A percentile compares a stretch with the other conserved stretches of the same genome.
Conservation (phyloP, 2,797 vertebrate genomes). For the Dryobates pubescens region DNA sequence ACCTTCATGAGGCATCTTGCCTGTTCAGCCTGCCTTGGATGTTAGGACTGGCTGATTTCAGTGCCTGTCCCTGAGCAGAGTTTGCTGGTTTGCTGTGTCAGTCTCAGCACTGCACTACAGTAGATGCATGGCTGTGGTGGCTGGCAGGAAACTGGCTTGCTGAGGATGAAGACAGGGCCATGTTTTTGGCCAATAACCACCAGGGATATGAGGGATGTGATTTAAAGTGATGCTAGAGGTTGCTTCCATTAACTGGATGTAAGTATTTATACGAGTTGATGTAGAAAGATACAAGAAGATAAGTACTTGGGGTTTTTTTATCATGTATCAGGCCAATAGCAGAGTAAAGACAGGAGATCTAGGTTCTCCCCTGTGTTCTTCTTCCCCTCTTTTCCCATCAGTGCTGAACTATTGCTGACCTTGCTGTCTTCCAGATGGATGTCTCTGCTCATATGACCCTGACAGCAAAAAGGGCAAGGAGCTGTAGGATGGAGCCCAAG, state of each 20-base stretch:
- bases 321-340: background rate
- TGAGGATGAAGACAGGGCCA: background rate
- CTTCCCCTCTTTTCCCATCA: background rate
- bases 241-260: background rate
- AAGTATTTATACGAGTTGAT: background rate
- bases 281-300: background rate
- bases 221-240: background rate
- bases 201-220: background rate
- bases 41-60: background rate
- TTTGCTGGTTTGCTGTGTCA: background rate
- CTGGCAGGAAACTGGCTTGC: accelerated
- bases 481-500: background rate
- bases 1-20: background rate
- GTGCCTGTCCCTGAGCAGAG: background rate
- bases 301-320: background rate
- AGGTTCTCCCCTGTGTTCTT: background rate
- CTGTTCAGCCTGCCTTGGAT: background rate
- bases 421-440: background rate
- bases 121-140: background rate
- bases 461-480: background rate
- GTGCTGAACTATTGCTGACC: accelerated
- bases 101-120: background rate
- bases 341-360: background rate
- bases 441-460: background rate
- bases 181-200: background rate